phyloP scores from a whole-genome alignment of 1,140 invertebrate species.

The Notospermus geniculatus region DNA sequence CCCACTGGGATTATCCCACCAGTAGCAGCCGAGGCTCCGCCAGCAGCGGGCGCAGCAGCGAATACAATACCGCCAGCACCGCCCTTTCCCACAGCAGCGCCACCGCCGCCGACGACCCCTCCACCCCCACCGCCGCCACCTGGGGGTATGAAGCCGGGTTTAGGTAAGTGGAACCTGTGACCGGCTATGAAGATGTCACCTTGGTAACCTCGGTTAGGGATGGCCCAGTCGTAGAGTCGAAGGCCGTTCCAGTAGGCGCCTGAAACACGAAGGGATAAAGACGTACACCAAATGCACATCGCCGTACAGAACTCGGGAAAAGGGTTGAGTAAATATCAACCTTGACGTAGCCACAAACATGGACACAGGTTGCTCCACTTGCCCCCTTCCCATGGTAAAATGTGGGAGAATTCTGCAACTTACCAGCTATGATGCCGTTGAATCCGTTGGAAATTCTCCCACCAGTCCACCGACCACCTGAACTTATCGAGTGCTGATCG shows the following conservation, averaged over 20 bases:
- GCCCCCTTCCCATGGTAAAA: no score
- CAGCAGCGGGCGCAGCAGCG: background rate
- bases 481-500: slow-evolving; percentile 28
- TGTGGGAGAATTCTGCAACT: no score
- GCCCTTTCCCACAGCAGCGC: background rate
- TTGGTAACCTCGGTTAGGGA: background rate
- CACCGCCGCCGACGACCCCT: slow-evolving; percentile 12
- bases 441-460: slow-evolving; percentile 25
- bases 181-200: background rate
- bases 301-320: no score
- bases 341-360: no score
- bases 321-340: no score
- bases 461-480: slow-evolving; percentile 31
- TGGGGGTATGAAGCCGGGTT: slow-evolving; percentile 12
- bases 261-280: no score
- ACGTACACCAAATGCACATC: no score
- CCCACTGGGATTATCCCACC: slow-evolving; percentile 3
- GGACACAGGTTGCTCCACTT: no score
- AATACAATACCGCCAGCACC: slow-evolving; percentile 2
- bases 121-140: no score
- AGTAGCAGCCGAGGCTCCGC: background rate
- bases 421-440: slow-evolving; percentile 46
- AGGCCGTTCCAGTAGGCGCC: slow-evolving; percentile 35
- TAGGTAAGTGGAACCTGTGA: background rate
- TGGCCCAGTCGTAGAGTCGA: slow-evolving; percentile 24